Percentiles rank a stretch among this genome's conserved stretches.
Evolutionary conservation across 2,797 vertebrate genomes (phyloP).

Genomic region (Enteromius afrohamiltoni): DNA sequence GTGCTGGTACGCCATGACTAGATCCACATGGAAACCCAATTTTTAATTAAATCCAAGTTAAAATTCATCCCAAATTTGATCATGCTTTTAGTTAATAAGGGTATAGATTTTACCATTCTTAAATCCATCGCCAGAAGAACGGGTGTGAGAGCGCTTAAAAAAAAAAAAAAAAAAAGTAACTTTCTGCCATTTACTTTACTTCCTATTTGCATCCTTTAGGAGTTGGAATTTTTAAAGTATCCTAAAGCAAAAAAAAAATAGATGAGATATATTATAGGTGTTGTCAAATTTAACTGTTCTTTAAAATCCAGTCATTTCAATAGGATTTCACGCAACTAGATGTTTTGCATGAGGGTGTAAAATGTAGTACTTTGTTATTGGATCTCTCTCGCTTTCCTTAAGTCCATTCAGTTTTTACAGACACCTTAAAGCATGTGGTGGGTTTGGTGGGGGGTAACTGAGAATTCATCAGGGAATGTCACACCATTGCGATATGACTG

Average conservation of each 20-base stretch:
- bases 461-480: background rate
- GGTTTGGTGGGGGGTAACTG: background rate
- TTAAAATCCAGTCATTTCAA: background rate
- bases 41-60: background rate
- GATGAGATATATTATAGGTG: background rate
- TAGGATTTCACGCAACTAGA: background rate
- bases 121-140: background rate
- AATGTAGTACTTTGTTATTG: background rate
- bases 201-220: background rate
- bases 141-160: background rate
- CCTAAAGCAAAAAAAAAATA: background rate
- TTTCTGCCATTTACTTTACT: background rate
- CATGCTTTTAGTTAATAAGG: background rate
- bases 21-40: background rate
- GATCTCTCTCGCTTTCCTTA: background rate
- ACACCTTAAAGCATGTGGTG: background rate
- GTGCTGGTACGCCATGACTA: constrained; percentile 20
- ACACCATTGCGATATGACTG: background rate
- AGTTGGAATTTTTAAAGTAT: background rate
- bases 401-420: background rate
- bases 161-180: background rate
- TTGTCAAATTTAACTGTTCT: background rate
- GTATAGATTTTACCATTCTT: background rate
- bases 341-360: background rate
- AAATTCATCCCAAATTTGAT: background rate